phyloP scores from a whole-genome alignment of 1,140 invertebrate genomes.

The Drosophila suzukii region DNA sequence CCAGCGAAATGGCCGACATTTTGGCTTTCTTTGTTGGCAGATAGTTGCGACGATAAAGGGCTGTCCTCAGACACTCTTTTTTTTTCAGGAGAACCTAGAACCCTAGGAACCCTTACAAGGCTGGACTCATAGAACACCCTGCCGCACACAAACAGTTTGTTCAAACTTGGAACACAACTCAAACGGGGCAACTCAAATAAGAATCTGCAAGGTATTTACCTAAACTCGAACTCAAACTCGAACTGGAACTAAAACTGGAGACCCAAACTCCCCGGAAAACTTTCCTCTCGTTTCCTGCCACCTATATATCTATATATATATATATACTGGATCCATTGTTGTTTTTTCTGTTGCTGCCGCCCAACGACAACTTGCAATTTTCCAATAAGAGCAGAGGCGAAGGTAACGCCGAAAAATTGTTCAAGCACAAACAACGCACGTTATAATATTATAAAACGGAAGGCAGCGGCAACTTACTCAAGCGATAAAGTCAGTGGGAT shows the following conservation, averaged over 20 bases:
- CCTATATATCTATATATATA: conserved; percentile 11
- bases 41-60: conserved; percentile 39
- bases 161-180: conserved; percentile 53
- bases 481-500: conserved; percentile 70
- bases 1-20: conserved; percentile 44
- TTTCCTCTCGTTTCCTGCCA: conserved; percentile 58
- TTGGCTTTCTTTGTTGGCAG: conserved; percentile 42
- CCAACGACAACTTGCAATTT: conserved; percentile 74
- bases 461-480: conserved; percentile 76
- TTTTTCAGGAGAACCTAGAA: background rate
- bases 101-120: conserved; percentile 10
- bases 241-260: conserved; percentile 43
- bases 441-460: conserved; percentile 81
- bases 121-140: conserved; percentile 2
- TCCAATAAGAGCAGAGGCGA: conserved; percentile 74
- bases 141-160: conserved; percentile 37
- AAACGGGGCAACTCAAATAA: conserved; percentile 61
- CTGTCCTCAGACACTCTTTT: conserved; percentile 34
- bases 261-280: conserved; percentile 21
- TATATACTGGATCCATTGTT: conserved; percentile 43
- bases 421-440: conserved; percentile 81
- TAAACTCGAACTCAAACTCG: conserved; percentile 57
- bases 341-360: conserved; percentile 34
- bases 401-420: conserved; percentile 80
- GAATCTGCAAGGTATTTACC: conserved; percentile 77